Conservation (phyloP, 2,888 invertebrate species). For the Stegophylla sp. region DNA sequence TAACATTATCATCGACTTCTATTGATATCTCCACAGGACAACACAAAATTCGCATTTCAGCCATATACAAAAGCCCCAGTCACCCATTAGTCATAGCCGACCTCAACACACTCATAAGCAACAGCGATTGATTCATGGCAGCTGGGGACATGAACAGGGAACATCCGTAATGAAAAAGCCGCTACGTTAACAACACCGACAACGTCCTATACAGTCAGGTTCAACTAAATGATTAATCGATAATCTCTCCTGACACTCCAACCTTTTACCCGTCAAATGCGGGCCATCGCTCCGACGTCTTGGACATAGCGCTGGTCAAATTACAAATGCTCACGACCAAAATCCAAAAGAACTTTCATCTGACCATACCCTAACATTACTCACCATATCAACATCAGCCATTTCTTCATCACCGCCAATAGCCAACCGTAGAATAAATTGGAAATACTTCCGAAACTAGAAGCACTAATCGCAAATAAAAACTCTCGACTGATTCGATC, state of each 20-base stretch:
- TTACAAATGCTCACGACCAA: no score
- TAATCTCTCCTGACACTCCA: not conserved
- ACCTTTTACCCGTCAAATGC: not conserved
- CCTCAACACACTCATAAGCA: not conserved
- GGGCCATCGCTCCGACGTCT: not conserved
- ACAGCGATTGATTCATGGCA: not conserved
- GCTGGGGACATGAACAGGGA: conserved; percentile 3
- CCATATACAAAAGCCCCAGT: not conserved
- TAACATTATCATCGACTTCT: not conserved
- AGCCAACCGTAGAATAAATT: no score
- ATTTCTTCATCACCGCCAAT: not conserved
- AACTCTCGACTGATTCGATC: no score
- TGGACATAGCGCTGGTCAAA: not conserved
- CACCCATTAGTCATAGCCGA: not conserved
- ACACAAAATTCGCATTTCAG: not conserved
- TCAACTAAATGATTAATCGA: not conserved
- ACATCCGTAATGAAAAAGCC: conserved; percentile 1
- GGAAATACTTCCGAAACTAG: no score
- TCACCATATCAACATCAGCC: not conserved
- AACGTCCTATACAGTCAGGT: not conserved
- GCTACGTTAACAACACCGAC: not conserved
- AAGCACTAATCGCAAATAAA: no score
- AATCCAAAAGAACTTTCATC: not conserved
- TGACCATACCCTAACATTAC: not conserved
- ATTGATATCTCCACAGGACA: not conserved